These are phyloP conservation scores for Darevskia mixta DNA, from an alignment of 2,797 vertebrate species.

Conservation along the genomic window DNA sequence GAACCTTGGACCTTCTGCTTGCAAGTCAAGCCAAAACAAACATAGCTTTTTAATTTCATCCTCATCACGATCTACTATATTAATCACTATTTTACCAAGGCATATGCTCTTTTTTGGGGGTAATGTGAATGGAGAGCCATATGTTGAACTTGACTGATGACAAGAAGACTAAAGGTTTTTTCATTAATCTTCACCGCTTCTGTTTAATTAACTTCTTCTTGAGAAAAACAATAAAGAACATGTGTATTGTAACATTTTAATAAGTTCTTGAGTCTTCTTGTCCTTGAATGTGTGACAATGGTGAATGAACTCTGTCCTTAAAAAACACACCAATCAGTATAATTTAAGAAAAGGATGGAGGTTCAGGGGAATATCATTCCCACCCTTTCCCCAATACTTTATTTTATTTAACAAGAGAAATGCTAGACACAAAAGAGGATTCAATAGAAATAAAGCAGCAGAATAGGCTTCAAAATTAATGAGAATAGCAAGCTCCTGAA, in stretches of 20 bases:
- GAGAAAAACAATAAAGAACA: background rate
- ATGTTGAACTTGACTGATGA: background rate
- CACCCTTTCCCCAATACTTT: no score
- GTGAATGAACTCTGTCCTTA: background rate
- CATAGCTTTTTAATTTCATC: background rate
- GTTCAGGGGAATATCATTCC: slow-evolving; percentile 7
- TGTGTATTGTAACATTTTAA: background rate
- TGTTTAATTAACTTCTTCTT: slow-evolving; percentile 4
- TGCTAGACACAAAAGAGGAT: background rate
- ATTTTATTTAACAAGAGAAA: background rate
- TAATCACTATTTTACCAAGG: background rate
- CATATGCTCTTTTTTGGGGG: background rate
- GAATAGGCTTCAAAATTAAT: background rate
- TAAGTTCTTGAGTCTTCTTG: background rate
- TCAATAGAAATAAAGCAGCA: background rate
- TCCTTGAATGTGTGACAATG: background rate
- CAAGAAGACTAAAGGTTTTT: background rate
- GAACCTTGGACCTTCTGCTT: no score
- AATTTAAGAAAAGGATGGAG: background rate
- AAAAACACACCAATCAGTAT: background rate
- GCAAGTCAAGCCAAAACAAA: background rate
- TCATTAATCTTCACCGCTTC: background rate
- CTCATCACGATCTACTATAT: background rate
- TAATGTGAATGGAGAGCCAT: background rate
- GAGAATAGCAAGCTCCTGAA: background rate